Base-by-base conservation (phyloP, 2,113 vertebrate genomes). In the Callorhinus ursinus region DNA sequence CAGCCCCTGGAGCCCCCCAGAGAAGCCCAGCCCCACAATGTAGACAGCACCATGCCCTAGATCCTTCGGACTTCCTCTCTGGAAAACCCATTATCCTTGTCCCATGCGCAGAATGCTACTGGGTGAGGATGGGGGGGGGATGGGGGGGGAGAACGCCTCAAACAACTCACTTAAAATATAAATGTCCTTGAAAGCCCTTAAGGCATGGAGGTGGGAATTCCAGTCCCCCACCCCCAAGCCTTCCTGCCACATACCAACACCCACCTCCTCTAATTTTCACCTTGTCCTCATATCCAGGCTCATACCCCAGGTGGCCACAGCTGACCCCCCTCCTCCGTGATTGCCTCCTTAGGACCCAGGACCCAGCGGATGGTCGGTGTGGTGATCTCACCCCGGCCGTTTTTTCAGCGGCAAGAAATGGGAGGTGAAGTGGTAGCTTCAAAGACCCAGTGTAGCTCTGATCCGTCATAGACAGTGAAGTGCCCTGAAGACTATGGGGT, bases 271-370 rank as follows among this genome's bases (percentile, higher is more conserved):
- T 11, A 4, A 3, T 24, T 39, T 24, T 57, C n/a, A 18, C 67
- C 31, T 65, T 5, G 3, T 39, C 77, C 57, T 76, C 21, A 67
- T 5, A 21, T 7, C 42, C 28, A 49, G 71, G 28, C 49, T 53
- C 36, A 22, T 16, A 36, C n/a, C 7, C 46, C 51, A 21, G 31
- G 21, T 7, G 19, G 49, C 18, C 5, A 7, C 63, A n/a, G 16
- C 46, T 2, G 0, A 4, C 84, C 16, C 24, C 3, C 8, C 33
- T 19, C n/a, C 82, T n/a, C 31, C 3, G 0, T 7, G 7, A 11
- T 10, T 5, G 12, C 65, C 19, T 46, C 14, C 36, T 22, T 80
- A 83, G 31, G 39, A 22, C n/a, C 39, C 33, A 21, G 46, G 91
- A 1, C 80, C 42, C 51, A 18, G 57, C 11, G 4, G 39, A 28